Conservation (phyloP, 2,113 vertebrate species). For the Sinocyclocheilus anophthalmus region DNA sequence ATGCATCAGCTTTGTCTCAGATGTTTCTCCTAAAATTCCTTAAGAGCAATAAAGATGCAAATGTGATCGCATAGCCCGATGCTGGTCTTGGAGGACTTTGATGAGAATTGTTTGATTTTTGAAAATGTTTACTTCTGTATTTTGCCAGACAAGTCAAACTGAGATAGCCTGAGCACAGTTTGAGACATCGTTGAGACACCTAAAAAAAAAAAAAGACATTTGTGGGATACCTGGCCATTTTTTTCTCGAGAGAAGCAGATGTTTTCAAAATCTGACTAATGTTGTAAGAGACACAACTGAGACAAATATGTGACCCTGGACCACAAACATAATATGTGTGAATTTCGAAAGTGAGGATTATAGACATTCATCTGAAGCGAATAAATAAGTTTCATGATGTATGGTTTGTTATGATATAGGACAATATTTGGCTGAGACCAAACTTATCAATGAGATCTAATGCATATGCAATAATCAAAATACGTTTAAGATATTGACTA, state of each 20-base stretch:
- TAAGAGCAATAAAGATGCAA: too few species aligned
- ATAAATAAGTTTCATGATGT: too few species aligned
- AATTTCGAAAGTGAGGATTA: too few species aligned
- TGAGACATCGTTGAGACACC: background rate
- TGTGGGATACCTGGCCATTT: background rate
- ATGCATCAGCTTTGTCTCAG: background rate
- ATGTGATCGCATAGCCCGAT: background rate
- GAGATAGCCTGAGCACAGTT: background rate
- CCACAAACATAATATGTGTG: too few species aligned
- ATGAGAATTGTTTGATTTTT: background rate
- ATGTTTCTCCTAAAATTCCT: too few species aligned
- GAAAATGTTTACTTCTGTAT: background rate
- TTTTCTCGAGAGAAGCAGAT: background rate
- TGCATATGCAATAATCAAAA: too few species aligned
- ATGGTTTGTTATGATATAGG: too few species aligned
- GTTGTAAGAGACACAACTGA: background rate
- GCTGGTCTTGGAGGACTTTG: background rate
- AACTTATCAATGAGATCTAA: too few species aligned
- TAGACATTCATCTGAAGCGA: too few species aligned
- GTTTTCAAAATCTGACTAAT: background rate
- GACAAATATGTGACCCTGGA: background rate
- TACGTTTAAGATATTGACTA: too few species aligned
- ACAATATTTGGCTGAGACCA: too few species aligned
- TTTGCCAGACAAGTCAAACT: background rate
- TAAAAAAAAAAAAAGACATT: too few species aligned